Conservation (phyloP, 2,797 vertebrate genomes). For the Bradypus variegatus region DNA sequence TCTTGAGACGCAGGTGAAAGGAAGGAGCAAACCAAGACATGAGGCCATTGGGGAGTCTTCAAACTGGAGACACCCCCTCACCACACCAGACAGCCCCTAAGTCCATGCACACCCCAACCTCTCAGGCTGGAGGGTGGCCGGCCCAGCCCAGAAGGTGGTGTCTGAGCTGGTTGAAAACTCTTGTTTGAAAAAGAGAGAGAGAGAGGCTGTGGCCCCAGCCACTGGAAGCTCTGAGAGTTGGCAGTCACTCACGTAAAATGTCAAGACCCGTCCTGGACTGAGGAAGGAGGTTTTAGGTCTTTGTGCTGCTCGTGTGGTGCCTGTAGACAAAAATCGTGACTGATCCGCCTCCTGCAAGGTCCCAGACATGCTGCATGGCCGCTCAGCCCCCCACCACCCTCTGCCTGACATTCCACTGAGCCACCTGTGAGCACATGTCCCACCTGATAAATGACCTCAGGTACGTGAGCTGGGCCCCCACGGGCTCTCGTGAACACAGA, state of each 20-base stretch:
- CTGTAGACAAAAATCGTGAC: not conserved
- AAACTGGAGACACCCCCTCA: fast-evolving
- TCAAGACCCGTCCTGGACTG: fast-evolving
- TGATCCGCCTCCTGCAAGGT: fast-evolving
- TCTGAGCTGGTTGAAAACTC: not conserved
- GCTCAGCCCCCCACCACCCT: not conserved
- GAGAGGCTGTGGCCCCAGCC: not conserved
- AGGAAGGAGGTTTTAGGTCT: fast-evolving
- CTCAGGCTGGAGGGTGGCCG: fast-evolving
- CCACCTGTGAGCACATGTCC: not conserved
- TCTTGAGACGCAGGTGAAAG: not conserved
- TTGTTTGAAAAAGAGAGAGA: not conserved
- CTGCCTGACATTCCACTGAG: fast-evolving
- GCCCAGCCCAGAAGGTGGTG: fast-evolving
- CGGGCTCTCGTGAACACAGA: not conserved
- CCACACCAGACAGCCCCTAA: not conserved
- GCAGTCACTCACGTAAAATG: not conserved
- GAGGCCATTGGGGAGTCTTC: not conserved
- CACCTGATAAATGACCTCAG: no score
- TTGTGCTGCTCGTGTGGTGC: not conserved
- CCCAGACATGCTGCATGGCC: not conserved
- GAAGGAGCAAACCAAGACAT: not conserved
- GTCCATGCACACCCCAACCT: fast-evolving
- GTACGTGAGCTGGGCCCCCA: no score
- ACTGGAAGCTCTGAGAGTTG: fast-evolving